phyloP scores from a whole-genome alignment of 2,113 vertebrate species.

The human region DNA sequence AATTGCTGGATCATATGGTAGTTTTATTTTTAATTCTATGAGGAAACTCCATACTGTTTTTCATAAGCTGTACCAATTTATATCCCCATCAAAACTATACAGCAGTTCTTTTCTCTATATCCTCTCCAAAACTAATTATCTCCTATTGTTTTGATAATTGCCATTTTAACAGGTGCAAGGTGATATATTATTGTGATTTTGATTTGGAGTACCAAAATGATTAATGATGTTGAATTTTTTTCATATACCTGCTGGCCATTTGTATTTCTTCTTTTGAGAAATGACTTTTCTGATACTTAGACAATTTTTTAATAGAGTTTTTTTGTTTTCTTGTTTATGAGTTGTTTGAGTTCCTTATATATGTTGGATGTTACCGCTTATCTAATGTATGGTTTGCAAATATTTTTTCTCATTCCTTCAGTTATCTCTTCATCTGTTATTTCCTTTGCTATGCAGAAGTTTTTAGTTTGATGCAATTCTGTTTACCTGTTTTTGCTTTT shows the following conservation, averaged over 20 bases:
- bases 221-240: not conserved
- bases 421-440: not conserved
- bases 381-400: not conserved
- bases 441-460: not conserved
- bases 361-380: not conserved
- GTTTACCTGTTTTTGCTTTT: not conserved
- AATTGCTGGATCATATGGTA: not conserved
- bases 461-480: not conserved
- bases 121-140: not conserved
- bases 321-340: not conserved
- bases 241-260: not conserved
- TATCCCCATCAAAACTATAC: not conserved
- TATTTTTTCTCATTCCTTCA: not conserved
- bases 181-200: not conserved
- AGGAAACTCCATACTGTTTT: not conserved
- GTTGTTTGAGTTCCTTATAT: not conserved
- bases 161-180: not conserved
- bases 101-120: not conserved
- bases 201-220: not conserved
- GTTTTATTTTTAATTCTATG: not conserved
- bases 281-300: not conserved
- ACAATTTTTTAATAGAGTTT: not conserved
- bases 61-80: not conserved
- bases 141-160: not conserved
- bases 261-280: not conserved